Percentiles rank a stretch among this genome's conserved stretches.
Conservation (phyloP, 2,113 vertebrate species). For the Apus apus region DNA sequence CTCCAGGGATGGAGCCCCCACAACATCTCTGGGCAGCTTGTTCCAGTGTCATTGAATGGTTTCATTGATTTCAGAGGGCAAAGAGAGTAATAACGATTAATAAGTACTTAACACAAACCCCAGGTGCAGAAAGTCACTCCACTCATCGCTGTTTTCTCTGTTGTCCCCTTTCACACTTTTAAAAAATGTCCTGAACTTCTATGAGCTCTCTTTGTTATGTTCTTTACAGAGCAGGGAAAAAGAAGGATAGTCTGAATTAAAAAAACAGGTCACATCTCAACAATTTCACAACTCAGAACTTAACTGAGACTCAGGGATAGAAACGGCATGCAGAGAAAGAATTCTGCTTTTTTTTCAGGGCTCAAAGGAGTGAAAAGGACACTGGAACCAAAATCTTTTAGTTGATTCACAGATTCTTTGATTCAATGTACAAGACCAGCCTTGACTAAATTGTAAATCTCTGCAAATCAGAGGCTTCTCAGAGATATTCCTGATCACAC, state of each 20-base stretch:
- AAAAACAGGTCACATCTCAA: not conserved
- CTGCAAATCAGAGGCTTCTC: not conserved
- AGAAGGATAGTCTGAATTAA: not conserved
- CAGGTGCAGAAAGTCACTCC: constrained; percentile 6
- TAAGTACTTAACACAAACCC: not conserved
- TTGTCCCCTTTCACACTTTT: not conserved
- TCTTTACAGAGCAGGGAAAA: not conserved
- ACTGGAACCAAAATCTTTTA: not conserved
- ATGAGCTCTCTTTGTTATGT: not conserved
- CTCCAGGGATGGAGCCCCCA: too few species aligned
- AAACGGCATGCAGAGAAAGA: not conserved
- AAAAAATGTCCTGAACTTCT: not conserved
- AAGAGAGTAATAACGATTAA: not conserved
- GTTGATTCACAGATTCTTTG: not conserved
- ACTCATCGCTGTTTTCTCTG: not conserved
- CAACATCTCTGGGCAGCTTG: too few species aligned
- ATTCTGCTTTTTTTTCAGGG: not conserved
- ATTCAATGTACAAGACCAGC: not conserved
- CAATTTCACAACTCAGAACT: not conserved
- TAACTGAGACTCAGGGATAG: not conserved
- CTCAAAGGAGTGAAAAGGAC: not conserved
- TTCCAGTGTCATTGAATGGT: not conserved
- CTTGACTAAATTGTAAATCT: not conserved
- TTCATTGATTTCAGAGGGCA: not conserved
- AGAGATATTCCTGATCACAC: not conserved